Evolutionary conservation across 1,140 invertebrate species (phyloP), one percentile per base, ranked within the genome.

Genomic region (Mactra quadrangularis): DNA sequence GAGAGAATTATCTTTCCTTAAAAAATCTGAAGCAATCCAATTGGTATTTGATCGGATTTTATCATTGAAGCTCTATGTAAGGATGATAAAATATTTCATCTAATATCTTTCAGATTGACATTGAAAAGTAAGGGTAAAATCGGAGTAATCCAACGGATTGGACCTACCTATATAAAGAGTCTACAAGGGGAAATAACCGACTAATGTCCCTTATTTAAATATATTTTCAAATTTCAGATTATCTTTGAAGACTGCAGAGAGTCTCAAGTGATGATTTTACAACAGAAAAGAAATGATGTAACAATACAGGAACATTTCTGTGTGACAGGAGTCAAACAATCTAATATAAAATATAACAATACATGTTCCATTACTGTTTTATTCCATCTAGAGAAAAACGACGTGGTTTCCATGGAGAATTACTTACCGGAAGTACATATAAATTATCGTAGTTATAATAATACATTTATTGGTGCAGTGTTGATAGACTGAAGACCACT

Each of bases 381-480:
- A 25, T 64, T 64, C 38, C 41, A n/a, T n/a, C 35, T 64, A 6
- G 60, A 64, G 35, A 22, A 19, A 9, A n/a, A 64, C 22, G 60
- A 64, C n/a, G 35, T 38, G 11, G 3, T 64, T 35, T 22, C 2
- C 22, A 35, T 64, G n/a, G 22, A 38, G 60, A 64, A 64, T 35
- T 45, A 64, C 22, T 64, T 38, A 3, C n/a, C 60, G 35, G 60
- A 64, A 45, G 60, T 64, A 35, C 60, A 64, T n/a, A 64, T 64
- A 22, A 64, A 64, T 45, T 41, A 22, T 11, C 35, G 35, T 1
- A 22, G 35, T 35, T 41, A 7, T 41, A 64, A 64, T 25, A 13
- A 13, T 64, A 45, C 60, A 64, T 64, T 64, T 35, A 22, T 64
- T 45, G 60, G 60, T 22, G 60, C 60, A 19, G 35, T 64, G 31